These are phyloP conservation scores for Montipora capitata DNA, from an alignment of 92 coral and sea anemone species.

Conservation along the genomic window DNA sequence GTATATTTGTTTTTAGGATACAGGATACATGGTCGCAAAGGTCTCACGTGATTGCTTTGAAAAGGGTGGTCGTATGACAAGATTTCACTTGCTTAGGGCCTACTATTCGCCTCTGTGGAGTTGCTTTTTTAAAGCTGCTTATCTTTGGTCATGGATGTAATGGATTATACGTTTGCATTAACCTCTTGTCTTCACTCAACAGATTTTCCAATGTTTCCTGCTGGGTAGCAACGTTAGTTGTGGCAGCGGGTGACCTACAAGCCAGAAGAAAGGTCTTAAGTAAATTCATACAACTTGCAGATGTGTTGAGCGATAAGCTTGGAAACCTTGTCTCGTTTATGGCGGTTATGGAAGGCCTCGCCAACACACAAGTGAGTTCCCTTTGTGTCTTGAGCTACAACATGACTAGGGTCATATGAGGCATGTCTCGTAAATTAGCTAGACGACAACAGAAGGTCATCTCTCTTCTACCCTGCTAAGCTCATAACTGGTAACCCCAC, in stretches of 20 bases:
- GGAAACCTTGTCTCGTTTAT: slow-evolving; percentile 97
- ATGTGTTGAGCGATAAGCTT: slow-evolving; percentile 88
- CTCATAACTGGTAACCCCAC: no score
- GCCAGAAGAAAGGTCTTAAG: slow-evolving; percentile 83
- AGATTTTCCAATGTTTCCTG: slow-evolving; percentile 83
- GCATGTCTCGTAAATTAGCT: neutral
- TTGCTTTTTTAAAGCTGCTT: no score
- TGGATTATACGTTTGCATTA: neutral
- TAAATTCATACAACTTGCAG: slow-evolving; percentile 94
- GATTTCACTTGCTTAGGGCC: no score
- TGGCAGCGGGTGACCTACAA: slow-evolving; percentile 91
- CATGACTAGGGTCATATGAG: neutral
- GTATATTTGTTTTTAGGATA: no score
- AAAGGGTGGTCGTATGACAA: no score
- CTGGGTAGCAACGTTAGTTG: slow-evolving; percentile 94
- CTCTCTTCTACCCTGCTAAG: neutral
- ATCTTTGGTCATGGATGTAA: no score
- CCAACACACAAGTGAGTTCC: slow-evolving; percentile 83
- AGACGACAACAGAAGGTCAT: neutral
- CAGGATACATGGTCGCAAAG: no score
- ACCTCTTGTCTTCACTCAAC: neutral
- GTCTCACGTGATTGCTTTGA: no score
- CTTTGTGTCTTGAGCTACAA: neutral
- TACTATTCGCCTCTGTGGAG: no score
- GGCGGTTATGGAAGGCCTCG: slow-evolving; percentile 99